These are phyloP conservation scores for Dysidea cf. avara DNA, from an alignment of 37 sponge, comb jelly and placozoan genomes.

Conservation along the genomic window DNA sequence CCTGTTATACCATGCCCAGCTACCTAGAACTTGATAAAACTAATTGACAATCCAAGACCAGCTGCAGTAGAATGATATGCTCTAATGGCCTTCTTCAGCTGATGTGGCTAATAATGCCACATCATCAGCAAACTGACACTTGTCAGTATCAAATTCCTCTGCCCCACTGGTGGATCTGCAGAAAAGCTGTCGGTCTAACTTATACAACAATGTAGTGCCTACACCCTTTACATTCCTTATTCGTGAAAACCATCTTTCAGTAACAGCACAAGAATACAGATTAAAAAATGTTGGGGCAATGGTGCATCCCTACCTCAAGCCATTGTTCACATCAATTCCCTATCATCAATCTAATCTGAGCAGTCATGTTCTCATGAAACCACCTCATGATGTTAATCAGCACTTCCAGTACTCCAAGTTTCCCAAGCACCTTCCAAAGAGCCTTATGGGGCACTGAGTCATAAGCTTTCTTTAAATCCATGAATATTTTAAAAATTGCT, in stretches of 20 bases:
- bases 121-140: slow-evolving; percentile 9
- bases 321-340: background rate
- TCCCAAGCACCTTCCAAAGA: background rate
- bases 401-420: background rate
- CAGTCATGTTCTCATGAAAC: background rate
- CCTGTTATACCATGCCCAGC: no score
- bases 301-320: background rate
- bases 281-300: background rate
- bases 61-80: no score
- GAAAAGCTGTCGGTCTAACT: background rate
- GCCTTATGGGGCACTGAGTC: no score
- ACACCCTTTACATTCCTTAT: background rate
- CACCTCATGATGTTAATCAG: background rate
- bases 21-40: no score
- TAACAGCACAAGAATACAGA: no score
- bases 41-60: no score
- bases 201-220: background rate
- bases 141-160: background rate
- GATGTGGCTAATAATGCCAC: background rate
- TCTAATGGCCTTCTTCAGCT: no score
- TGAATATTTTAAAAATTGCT: no score
- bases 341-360: background rate
- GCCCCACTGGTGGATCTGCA: no score
- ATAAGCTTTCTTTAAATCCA: no score
- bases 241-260: background rate